Percentiles rank a stretch among this genome's conserved stretches.
Evolutionary conservation across 2,113 vertebrate genomes (phyloP).

Genomic region (Thalassarche chlororhynchos): DNA sequence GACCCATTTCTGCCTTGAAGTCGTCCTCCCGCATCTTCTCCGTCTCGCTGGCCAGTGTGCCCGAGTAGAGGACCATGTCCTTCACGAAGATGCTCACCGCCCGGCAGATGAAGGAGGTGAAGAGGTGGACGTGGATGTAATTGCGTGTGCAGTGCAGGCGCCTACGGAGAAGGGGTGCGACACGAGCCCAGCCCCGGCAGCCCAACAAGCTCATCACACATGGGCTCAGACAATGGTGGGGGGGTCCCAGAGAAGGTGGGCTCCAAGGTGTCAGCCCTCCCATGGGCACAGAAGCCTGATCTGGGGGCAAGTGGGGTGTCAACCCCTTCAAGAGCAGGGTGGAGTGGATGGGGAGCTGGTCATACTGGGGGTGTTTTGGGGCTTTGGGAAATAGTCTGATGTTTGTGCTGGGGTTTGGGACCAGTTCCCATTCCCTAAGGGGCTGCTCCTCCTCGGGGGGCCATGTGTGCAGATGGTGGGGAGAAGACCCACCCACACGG

Average conservation of each 20-base stretch:
- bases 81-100: slow-evolving; percentile 91
- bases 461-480: accelerated
- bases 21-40: background rate
- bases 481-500: accelerated
- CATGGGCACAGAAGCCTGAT: background rate
- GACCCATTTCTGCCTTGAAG: slow-evolving; percentile 6
- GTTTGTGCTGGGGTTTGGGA: background rate
- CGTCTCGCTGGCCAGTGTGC: background rate
- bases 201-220: background rate
- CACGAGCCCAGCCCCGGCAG: background rate
- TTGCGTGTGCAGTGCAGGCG: slow-evolving; percentile 92
- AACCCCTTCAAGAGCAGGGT: background rate
- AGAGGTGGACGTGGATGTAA: slow-evolving; percentile 92
- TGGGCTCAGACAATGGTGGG: background rate
- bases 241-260: background rate
- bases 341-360: background rate
- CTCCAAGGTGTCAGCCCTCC: background rate
- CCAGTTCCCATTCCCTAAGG: accelerated
- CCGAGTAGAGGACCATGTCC: slow-evolving; percentile 84
- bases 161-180: slow-evolving; percentile 1
- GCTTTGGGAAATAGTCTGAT: background rate
- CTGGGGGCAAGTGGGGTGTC: background rate
- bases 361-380: background rate
- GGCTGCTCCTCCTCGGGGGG: background rate
- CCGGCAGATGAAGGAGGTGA: slow-evolving; percentile 89